Percentiles rank a stretch among this genome's conserved stretches.
phyloP scores from a whole-genome alignment of 2,797 vertebrate species.

The Australoheros facetus region DNA sequence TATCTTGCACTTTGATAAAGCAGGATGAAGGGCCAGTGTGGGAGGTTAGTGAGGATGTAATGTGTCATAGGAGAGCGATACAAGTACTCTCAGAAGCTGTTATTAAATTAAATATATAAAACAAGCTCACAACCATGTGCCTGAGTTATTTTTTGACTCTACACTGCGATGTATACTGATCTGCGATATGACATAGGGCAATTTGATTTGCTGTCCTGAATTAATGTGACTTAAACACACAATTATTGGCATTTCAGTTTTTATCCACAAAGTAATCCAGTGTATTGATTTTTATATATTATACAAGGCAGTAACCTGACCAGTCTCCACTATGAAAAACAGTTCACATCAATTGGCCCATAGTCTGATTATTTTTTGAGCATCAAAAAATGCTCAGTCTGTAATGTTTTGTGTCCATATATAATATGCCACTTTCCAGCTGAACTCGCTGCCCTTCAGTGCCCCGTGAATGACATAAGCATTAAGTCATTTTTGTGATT shows the following conservation, averaged over 20 bases:
- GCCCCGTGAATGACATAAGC: conserved; percentile 66
- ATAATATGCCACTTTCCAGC: conserved; percentile 16
- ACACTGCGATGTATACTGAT: neutral
- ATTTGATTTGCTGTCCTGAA: neutral
- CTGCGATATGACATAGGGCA: neutral
- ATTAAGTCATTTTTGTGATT: conserved; percentile 66
- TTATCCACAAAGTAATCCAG: conserved; percentile 6
- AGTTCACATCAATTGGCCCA: conserved; percentile 2
- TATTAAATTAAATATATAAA: conserved; percentile 22
- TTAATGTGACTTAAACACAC: neutral
- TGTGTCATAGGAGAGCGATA: conserved; percentile 16
- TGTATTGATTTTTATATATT: neutral
- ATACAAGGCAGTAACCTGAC: conserved; percentile 3
- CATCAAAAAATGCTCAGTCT: conserved; percentile 21
- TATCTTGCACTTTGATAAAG: conserved; percentile 39
- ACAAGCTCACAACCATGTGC: conserved; percentile 10
- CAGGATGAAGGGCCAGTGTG: conserved; percentile 26
- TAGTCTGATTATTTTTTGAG: conserved; percentile 33
- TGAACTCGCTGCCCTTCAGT: conserved; percentile 53
- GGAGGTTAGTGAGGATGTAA: neutral
- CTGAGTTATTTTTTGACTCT: neutral
- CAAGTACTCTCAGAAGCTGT: conserved; percentile 22
- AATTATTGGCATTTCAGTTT: conserved; percentile 3
- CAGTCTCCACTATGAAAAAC: neutral
- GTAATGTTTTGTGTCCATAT: conserved; percentile 18